Base-by-base conservation (phyloP, 2,888 invertebrate species). In the Xestia rhomboidea region DNA sequence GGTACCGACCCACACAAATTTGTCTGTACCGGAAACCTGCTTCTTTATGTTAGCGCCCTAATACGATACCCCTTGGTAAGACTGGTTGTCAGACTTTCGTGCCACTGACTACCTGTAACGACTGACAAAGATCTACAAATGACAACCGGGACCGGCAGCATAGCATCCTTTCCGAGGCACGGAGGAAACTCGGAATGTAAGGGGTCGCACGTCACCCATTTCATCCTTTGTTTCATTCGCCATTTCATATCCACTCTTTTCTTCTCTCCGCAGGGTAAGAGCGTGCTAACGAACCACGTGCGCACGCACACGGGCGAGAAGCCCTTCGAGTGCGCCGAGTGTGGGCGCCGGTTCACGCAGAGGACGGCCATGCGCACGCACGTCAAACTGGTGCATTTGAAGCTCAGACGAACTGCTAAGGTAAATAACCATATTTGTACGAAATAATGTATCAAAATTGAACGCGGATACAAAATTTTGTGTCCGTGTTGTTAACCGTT, bases 301-400 rank as follows among this genome's bases (percentile, higher is more conserved):
- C 92, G 94, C 62, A 95, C 94, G 0, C 96, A 96, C 92, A 96
- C 96, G 0, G 96, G 95, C 13, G 96, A 95, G 90, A 94, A 95
- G 72, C 95, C 95, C 13, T 96, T 93, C 91, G 87, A 90, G 70
- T 96, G 96, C 82, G 71, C 49, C 0, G 87, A 89, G 44, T 97
- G 97, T 90, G 94, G 94, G 0, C 92, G 95, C 2, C 83, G 90
- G 49, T 97, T 96, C 92, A 87, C 93, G 44, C 96, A 96, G 88
- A 90, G 91, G 69, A 96, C 91, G 85, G 95, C 96, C 71, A 92
- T 95, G 93, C 85, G 91, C 13, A 96, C 96, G 2, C 96, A 96
- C 90, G 88, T 94, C 83, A 93, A 94, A 27, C 90, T 96, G 0
- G 95, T 96, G 63, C 96, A 96, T 54, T 89, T 95, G 44, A 95